Percentiles rank a stretch among this genome's conserved stretches.
Conservation (phyloP, 2,113 vertebrate genomes). For the Ovis canadensis region DNA sequence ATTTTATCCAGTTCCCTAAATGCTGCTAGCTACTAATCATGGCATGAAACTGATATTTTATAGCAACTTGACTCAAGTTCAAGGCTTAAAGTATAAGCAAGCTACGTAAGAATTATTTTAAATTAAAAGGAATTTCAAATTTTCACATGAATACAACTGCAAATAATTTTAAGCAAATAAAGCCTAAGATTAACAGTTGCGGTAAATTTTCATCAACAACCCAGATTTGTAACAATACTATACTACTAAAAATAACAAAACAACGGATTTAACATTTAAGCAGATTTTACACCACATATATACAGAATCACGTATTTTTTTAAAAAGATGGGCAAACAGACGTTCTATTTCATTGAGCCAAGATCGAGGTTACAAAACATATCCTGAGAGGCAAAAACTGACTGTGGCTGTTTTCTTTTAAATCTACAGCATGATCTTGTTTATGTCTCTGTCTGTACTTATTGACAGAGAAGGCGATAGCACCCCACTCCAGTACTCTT, state of each 20-base stretch:
- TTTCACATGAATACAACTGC: not conserved
- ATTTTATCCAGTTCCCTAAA: constrained; percentile 21
- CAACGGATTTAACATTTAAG: not conserved
- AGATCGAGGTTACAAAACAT: constrained; percentile 8
- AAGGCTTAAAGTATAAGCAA: not conserved
- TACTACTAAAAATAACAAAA: constrained; percentile 23
- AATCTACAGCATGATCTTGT: not conserved
- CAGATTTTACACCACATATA: not conserved
- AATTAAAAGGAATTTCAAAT: not conserved
- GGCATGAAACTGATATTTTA: constrained; percentile 25
- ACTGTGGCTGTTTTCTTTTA: not conserved
- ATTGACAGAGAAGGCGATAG: not conserved
- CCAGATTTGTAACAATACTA: not conserved
- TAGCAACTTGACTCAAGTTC: not conserved
- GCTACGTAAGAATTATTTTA: not conserved
- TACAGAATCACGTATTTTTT: not conserved
- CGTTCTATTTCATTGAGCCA: not conserved
- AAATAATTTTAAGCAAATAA: constrained; percentile 31
- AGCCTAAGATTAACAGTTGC: not conserved
- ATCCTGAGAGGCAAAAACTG: not conserved
- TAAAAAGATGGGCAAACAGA: not conserved
- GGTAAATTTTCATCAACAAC: not conserved
- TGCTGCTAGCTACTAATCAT: not conserved
- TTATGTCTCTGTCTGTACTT: not conserved
- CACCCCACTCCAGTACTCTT: too few species aligned